phyloP scores from a whole-genome alignment of 1,140 invertebrate genomes.

The Probaryconus sp. region DNA sequence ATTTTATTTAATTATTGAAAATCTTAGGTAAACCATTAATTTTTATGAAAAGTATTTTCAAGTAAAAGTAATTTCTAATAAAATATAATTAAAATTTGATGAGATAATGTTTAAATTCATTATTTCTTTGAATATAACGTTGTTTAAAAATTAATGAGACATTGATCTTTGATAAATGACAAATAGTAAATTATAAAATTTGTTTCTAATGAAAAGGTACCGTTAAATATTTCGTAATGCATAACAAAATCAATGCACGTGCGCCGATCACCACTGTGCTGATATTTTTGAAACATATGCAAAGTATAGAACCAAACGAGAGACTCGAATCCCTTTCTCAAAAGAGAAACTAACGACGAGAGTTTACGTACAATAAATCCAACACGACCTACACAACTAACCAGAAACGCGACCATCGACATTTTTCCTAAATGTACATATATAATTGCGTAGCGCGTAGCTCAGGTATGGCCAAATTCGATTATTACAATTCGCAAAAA shows the following conservation, averaged over 20 bases:
- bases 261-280: background rate
- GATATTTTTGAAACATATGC: constrained; percentile 8
- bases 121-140: too few species aligned
- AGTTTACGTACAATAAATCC: constrained; percentile 45
- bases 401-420: constrained; percentile 19
- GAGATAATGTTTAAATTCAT: too few species aligned
- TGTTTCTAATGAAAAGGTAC: too few species aligned
- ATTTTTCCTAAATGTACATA: constrained; percentile 7
- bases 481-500: background rate
- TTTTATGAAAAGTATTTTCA: too few species aligned
- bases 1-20: too few species aligned
- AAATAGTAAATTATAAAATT: too few species aligned
- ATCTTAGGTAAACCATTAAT: too few species aligned
- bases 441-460: constrained; percentile 4
- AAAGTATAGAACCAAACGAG: constrained; percentile 8
- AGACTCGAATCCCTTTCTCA: constrained; percentile 17
- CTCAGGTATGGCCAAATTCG: constrained; percentile 5
- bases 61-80: too few species aligned
- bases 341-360: constrained; percentile 46
- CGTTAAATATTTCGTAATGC: too few species aligned
- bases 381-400: constrained; percentile 15
- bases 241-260: background rate
- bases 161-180: too few species aligned
- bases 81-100: too few species aligned
- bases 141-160: too few species aligned